Base-by-base conservation (phyloP, 2,888 invertebrate genomes). In the Hybos culiciformis region DNA sequence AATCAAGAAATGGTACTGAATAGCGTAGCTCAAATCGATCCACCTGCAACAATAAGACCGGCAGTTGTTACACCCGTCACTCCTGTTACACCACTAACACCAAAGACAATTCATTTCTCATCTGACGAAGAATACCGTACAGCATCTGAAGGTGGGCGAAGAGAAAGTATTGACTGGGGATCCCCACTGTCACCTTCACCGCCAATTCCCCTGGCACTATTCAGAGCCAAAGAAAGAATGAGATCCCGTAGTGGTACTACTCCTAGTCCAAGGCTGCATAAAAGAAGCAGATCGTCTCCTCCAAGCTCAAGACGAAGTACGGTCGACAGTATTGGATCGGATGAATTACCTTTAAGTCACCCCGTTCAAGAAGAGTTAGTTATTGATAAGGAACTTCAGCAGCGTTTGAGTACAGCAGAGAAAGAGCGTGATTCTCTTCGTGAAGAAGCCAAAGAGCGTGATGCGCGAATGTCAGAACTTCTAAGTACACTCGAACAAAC, bases 51-150 rank as follows among this genome's bases (percentile, higher is more conserved):
- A 11, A 36, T 36, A 19, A 18, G 23, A 11, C 36, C 42, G 29
- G 18, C 37, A n/a, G 32, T 20, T 3, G 18, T 29, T 9, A 39
- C 43, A 41, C 40, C 76, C 0, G 67, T 75, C 6, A 76, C 79
- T 11, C 78, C 80, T 1, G 42, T 50, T 14, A 57, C 61, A 1
- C 56, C 78, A 0, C 67, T 75, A 6, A 78, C 81, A 5, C 80
- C 82, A 19, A 75, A 73, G 11, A 77, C 82, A 3, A 72, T 80
- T 14, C 71, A 84, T 12, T 80, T 86, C 56, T 86, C 86, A 0
- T 87, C 87, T 0, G 86, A 87, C 55, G 87, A 87, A 58, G 87
- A 88, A 58, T 88, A 88, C 56, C 72, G 83, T 56, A 87, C 87
- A 1, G 87, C 87, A 9, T 87, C 87, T 0, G 88, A 88, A 64